Base-by-base conservation (phyloP, 1,140 invertebrate genomes). In the Drosophila ohnishii region DNA sequence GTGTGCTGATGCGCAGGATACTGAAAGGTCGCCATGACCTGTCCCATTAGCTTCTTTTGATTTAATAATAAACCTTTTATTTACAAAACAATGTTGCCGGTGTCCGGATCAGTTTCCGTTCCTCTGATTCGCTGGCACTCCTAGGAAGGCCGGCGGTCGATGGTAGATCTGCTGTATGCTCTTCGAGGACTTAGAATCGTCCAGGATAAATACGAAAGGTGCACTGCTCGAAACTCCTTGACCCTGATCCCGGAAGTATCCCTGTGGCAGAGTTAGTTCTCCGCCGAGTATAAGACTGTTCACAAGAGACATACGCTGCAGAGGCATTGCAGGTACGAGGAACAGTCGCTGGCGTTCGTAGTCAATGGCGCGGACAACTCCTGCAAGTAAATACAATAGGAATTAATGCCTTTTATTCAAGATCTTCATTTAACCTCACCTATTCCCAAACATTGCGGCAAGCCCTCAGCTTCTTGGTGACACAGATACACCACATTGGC, bases 1-100 rank as follows among this genome's bases (percentile, higher is more conserved):
- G 92, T 91, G 91, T 96, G 45, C 86, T 97, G 8, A 95, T 96
- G 95, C 94, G 95, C 80, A 93, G 95, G 80, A 94, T 96, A 75
- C 91, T 97, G 5, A 96, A 95, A 92, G 95, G 95, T 32, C 93
- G 94, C 92, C 94, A 94, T 92, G 93, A 95, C 8, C 86, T 96
- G 8, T 93, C 94, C 28, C 96, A 97, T 92, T 97, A 92, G 92
- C 5, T 5, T 37, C 32, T 3, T 47, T 28, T 44, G 50, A 25
- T 55, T 67, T 40, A 61, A 50, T 65, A 61, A 74, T 65, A 61
- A 74, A 75, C 37, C 28, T 25, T 28, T 72, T 77, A 45, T 71
- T 59, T 61, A 76, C 44, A 70, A 25, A 37, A 40, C n/a, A 30
- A 22, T 13, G 8, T 10, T 5, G 8, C 25, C 13, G 37, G 37